These are phyloP conservation scores for Drosophila teissieri DNA, from an alignment of 1,140 invertebrate genomes.

Conservation along the genomic window DNA sequence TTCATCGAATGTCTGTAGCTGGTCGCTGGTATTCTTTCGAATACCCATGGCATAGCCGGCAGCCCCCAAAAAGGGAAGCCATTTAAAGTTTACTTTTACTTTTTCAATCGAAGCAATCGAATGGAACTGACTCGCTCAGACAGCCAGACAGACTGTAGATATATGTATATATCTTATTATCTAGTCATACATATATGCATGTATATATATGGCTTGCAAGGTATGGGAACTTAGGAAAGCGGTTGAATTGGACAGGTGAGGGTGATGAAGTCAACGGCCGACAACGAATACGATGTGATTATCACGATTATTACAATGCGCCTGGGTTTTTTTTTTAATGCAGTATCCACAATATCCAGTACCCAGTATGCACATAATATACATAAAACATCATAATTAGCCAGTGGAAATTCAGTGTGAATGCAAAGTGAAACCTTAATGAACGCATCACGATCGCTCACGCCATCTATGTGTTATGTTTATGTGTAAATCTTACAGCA, in stretches of 20 bases:
- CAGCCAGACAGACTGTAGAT: background rate
- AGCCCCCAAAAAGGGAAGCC: conserved; percentile 48
- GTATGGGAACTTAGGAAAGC: conserved; percentile 16
- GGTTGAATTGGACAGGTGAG: conserved; percentile 9
- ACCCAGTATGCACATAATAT: conserved; percentile 31
- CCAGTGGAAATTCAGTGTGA: conserved; percentile 69
- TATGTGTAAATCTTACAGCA: conserved; percentile 2
- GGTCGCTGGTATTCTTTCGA: conserved; percentile 19
- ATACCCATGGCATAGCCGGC: conserved; percentile 23
- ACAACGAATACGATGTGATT: conserved; percentile 26
- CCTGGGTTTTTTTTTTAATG: conserved; percentile 3
- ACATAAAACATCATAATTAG: conserved; percentile 51
- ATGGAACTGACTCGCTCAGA: background rate
- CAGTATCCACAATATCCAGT: conserved; percentile 10
- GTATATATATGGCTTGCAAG: background rate
- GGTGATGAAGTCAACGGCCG: conserved; percentile 46
- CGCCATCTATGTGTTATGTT: conserved; percentile 20
- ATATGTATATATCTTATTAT: background rate
- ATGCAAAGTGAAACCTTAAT: conserved; percentile 73
- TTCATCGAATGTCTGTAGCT: background rate
- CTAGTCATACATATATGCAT: background rate
- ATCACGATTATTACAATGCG: conserved; percentile 36
- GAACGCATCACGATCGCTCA: conserved; percentile 41
- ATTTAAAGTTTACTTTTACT: conserved; percentile 53
- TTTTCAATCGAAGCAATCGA: conserved; percentile 32